Conservation (phyloP, 1,140 invertebrate species). For the Pachypeltis micranthus region DNA sequence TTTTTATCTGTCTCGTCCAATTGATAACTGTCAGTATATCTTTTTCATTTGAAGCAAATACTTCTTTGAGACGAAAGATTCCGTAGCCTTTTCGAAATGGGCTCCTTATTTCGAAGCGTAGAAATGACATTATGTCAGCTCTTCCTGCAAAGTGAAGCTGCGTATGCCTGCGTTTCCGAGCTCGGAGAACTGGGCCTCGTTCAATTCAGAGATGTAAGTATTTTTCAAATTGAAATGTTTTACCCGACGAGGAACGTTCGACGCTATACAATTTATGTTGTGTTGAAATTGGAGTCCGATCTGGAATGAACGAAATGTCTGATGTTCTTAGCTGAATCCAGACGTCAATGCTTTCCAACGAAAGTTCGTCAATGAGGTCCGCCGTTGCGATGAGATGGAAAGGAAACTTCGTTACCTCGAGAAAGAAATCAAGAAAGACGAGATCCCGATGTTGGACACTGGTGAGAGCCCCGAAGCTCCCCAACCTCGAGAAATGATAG, state of each 20-base stretch:
- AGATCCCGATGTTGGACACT: slow-evolving; percentile 90
- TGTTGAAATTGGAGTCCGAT: too few relatives aligned
- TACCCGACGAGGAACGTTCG: too few relatives aligned
- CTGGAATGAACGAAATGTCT: too few relatives aligned
- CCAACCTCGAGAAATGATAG: slow-evolving; percentile 97
- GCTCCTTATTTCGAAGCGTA: slow-evolving; percentile 73
- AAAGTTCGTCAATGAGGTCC: slow-evolving; percentile 89
- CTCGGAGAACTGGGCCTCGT: slow-evolving; percentile 85
- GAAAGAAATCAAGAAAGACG: slow-evolving; percentile 96
- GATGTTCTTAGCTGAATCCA: slow-evolving; percentile 62
- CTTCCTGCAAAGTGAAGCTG: slow-evolving; percentile 83
- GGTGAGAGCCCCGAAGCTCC: slow-evolving; percentile 97
- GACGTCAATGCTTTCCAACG: slow-evolving; percentile 92
- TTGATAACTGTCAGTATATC: too few relatives aligned
- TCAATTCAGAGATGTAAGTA: slow-evolving; percentile 82
- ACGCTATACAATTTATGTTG: too few relatives aligned
- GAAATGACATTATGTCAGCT: slow-evolving; percentile 86
- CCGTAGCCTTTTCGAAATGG: slow-evolving; percentile 47
- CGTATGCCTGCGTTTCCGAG: slow-evolving; percentile 85
- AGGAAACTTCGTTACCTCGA: slow-evolving; percentile 89
- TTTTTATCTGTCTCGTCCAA: too few relatives aligned
- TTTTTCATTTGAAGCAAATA: too few relatives aligned
- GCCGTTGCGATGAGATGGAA: slow-evolving; percentile 93
- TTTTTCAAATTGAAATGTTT: not conserved
- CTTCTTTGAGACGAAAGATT: too few relatives aligned